phyloP scores from a whole-genome alignment of 2,888 invertebrate genomes.

The Atrina japonica region DNA sequence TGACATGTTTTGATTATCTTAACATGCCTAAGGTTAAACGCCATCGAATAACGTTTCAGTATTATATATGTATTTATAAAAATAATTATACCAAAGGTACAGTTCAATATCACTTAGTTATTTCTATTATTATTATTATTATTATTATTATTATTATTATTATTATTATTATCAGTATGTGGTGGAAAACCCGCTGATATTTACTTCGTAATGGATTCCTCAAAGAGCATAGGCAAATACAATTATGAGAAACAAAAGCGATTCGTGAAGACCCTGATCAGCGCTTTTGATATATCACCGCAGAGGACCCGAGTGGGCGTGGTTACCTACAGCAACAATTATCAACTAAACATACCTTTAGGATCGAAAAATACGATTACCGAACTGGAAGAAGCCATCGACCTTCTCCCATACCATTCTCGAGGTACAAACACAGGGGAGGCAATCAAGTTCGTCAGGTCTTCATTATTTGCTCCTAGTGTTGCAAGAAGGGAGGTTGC shows the following conservation, averaged over 20 bases:
- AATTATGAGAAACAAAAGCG: conserved; percentile 64
- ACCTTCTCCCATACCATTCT: conserved; percentile 46
- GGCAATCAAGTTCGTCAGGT: conserved; percentile 55
- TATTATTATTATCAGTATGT: conserved; percentile 59
- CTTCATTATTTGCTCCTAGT: conserved; percentile 49
- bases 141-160: not conserved
- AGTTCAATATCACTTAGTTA: no score
- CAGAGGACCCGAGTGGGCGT: conserved; percentile 60
- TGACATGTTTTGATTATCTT: no score
- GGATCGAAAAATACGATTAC: conserved; percentile 41
- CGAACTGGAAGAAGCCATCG: conserved; percentile 45
- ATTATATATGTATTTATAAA: no score
- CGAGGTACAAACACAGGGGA: conserved; percentile 62
- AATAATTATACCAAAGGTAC: no score
- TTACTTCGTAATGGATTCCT: conserved; percentile 62
- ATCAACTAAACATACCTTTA: conserved; percentile 50
- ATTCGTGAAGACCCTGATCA: conserved; percentile 57
- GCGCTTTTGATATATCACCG: conserved; percentile 55
- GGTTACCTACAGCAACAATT: conserved; percentile 55
- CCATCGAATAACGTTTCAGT: no score
- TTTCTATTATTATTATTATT: not conserved
- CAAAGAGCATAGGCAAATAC: conserved; percentile 63
- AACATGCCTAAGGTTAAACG: no score
- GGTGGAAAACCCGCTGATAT: conserved; percentile 63
- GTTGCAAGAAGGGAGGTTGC: conserved; percentile 56